Base-by-base conservation (phyloP, 1,140 invertebrate species). In the Chrysopa pallens region DNA sequence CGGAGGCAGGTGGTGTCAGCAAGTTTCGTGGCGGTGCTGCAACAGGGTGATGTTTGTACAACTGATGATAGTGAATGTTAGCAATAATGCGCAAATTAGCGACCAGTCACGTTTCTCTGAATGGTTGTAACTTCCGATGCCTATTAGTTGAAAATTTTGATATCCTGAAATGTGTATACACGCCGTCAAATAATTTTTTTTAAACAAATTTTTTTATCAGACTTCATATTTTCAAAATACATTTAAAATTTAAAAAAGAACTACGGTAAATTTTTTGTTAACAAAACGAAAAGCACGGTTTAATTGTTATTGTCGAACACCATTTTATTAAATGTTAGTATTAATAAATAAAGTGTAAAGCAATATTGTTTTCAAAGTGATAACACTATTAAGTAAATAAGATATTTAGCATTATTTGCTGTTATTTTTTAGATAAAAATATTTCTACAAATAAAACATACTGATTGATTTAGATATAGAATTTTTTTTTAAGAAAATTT, bases 81-180 rank as follows among this genome's bases (percentile, higher is more conserved):
- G 66, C 63, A 57, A 60, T 57, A 62, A 61, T 62, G 60, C 64
- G 49, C 50, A 49, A 59, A 59, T 64, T 56, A 60, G 59, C 58
- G 66, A 65, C 70, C 73, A 79, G 76, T 86, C 83, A 86, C 82
- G 84, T 88, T 78, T 87, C 83, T 76, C 84, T 84, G 72, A 89
- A 84, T 61, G 85, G 84, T 70, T 88, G 82, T 63, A 88, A 74
- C 75, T 89, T 91, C 72, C 86, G 81, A 76, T 90, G 87, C 72
- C 84, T 85, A 76, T 87, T 89, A 74, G 84, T 88, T 69, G 80
- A 81, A 80, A 85, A 87, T 85, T 86, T 86, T 79, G 84, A 84
- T 77, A 80, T 84, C 81, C 85, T 89, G 69, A 53, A 61, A 64
- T 52, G 51, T 23, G 2, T 23, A 23, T 23, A 23, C 17, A 23